A percentile compares a stretch with the other conserved stretches of the same genome.
Evolutionary conservation across 2,888 invertebrate species (phyloP).

Genomic region (Acanthoscelides obtectus): DNA sequence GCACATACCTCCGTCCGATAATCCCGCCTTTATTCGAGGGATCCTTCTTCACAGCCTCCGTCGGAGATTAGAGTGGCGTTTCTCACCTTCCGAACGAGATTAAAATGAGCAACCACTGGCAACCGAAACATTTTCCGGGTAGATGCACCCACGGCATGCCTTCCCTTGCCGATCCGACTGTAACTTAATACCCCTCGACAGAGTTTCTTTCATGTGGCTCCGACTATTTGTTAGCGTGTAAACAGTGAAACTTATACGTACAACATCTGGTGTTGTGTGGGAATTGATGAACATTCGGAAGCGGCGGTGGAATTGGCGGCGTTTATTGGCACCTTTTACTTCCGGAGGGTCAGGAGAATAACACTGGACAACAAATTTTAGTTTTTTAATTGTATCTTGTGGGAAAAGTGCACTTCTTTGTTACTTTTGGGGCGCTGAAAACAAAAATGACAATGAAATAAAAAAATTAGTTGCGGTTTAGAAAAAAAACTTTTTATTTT

Average conservation of each 20-base stretch:
- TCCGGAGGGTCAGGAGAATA: neutral
- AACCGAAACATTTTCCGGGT: slow-evolving; percentile 17
- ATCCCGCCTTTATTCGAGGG: neutral
- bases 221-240: neutral
- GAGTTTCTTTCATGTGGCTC: neutral
- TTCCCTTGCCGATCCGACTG: neutral
- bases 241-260: neutral
- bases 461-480: too few species aligned
- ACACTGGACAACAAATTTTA: too few species aligned
- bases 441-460: too few species aligned
- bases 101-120: slow-evolving; percentile 29
- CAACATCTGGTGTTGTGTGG: neutral
- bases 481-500: too few species aligned
- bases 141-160: neutral
- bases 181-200: neutral
- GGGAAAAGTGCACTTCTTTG: too few species aligned
- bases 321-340: neutral
- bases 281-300: neutral
- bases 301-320: neutral
- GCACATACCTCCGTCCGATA: neutral
- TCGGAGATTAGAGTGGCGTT: slow-evolving; percentile 13
- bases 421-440: too few species aligned
- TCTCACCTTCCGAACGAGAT: slow-evolving; percentile 32
- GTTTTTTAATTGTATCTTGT: neutral
- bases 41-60: neutral